Percentiles rank a stretch among this genome's conserved stretches.
These are phyloP conservation scores for Papilio polyxenes DNA, from an alignment of 1,140 invertebrate species.

Conservation along the genomic window DNA sequence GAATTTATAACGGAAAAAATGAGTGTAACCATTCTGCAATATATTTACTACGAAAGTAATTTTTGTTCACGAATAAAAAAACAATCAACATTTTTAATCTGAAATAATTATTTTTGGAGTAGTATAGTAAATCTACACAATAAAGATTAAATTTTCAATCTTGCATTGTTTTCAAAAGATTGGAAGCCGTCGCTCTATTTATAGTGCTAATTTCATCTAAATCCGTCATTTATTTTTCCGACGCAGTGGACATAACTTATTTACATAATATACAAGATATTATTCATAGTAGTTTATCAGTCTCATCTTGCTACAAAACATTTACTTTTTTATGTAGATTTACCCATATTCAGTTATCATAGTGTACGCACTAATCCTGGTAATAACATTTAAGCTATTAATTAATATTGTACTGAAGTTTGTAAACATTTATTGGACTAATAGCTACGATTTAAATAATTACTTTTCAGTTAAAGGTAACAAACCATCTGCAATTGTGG, in stretches of 20 bases:
- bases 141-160: background rate
- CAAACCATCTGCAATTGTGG: too few relatives aligned
- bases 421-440: too few relatives aligned
- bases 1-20: background rate
- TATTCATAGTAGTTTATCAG: background rate
- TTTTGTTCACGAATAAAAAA: background rate
- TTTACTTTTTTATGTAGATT: background rate
- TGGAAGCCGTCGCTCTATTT: too few relatives aligned
- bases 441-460: too few relatives aligned
- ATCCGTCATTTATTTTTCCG: background rate
- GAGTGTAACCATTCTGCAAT: background rate
- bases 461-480: too few relatives aligned
- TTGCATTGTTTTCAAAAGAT: too few relatives aligned
- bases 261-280: background rate
- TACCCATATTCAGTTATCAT: background rate
- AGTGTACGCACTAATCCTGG: too few relatives aligned
- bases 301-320: background rate
- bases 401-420: too few relatives aligned
- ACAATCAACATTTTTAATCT: background rate
- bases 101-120: background rate
- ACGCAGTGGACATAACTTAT: background rate
- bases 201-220: background rate
- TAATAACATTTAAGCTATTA: too few relatives aligned
- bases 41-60: background rate
- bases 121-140: background rate